phyloP scores from a whole-genome alignment of 64 coral and sea anemone genomes.

The Cladopsammia gracilis region DNA sequence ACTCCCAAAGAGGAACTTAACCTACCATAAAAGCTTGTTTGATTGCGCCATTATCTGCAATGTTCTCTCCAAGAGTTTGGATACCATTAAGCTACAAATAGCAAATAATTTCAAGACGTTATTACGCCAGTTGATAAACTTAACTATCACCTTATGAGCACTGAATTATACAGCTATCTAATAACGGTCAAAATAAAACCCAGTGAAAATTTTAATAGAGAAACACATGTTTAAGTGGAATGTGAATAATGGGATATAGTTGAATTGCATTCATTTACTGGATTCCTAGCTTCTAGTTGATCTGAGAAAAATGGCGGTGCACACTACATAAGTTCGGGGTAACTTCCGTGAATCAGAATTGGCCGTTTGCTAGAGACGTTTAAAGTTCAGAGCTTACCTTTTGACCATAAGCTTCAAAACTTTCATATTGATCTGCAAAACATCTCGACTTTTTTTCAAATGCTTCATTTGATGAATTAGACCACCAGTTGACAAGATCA shows the following conservation, averaged over 20 bases:
- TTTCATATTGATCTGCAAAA: constrained; percentile 76
- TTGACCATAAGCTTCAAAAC: constrained; percentile 46
- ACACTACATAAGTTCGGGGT: too few species aligned
- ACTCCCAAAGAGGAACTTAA: not conserved
- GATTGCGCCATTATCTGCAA: constrained; percentile 88
- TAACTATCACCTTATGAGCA: too few species aligned
- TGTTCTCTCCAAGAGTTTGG: constrained; percentile 81
- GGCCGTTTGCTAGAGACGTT: not conserved
- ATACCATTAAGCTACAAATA: constrained; percentile 66
- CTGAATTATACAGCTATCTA: too few species aligned
- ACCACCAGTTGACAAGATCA: constrained; percentile 74
- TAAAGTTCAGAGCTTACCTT: constrained; percentile 22
- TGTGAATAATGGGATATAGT: too few species aligned
- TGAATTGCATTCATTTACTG: too few species aligned
- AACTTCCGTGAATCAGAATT: not conserved
- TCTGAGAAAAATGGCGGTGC: too few species aligned
- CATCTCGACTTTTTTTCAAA: constrained; percentile 69
- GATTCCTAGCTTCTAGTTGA: too few species aligned
- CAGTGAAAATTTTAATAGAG: too few species aligned
- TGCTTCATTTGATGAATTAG: constrained; percentile 53
- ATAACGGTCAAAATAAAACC: too few species aligned
- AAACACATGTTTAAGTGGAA: too few species aligned
- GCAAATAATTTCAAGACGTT: not conserved
- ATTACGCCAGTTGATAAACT: not conserved
- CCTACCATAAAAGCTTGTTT: constrained; percentile 76